Conservation (phyloP, 2,888 invertebrate genomes). For the Melanophora roralis region DNA sequence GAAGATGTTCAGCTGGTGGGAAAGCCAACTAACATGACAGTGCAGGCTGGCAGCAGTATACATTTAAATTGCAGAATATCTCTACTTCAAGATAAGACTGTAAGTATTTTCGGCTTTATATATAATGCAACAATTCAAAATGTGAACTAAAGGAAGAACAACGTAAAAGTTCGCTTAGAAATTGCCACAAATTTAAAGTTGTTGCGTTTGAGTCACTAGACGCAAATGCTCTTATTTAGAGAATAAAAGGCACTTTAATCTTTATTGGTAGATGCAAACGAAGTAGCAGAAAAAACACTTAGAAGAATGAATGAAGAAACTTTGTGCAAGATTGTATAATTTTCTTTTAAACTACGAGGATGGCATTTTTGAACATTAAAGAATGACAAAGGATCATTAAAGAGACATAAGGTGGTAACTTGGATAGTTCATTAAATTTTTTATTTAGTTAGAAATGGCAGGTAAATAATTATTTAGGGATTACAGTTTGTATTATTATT, state of each 20-base stretch:
- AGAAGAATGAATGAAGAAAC: not conserved
- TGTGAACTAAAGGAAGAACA: not conserved
- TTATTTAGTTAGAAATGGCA: not conserved
- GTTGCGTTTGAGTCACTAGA: not conserved
- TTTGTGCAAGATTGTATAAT: not conserved
- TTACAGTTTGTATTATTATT: no score
- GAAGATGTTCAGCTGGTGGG: conserved; percentile 79
- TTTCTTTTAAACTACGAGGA: not conserved
- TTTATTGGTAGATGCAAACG: conserved; percentile 1
- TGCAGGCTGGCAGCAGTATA: conserved; percentile 85
- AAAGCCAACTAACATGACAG: conserved; percentile 84
- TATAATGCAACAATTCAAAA: not conserved
- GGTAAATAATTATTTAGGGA: not conserved
- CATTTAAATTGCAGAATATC: conserved; percentile 86
- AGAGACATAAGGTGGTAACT: not conserved
- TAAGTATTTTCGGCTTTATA: conserved; percentile 76
- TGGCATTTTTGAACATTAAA: conserved; percentile 13
- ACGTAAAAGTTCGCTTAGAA: conserved; percentile 1
- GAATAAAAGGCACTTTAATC: conserved; percentile 19
- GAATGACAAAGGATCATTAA: not conserved
- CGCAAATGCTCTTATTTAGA: not conserved
- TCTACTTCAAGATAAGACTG: conserved; percentile 86
- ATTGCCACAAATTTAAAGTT: conserved; percentile 4
- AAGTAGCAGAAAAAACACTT: not conserved
- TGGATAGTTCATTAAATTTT: not conserved